Base-by-base conservation (phyloP, 2,888 invertebrate species). In the Volucella zonaria region DNA sequence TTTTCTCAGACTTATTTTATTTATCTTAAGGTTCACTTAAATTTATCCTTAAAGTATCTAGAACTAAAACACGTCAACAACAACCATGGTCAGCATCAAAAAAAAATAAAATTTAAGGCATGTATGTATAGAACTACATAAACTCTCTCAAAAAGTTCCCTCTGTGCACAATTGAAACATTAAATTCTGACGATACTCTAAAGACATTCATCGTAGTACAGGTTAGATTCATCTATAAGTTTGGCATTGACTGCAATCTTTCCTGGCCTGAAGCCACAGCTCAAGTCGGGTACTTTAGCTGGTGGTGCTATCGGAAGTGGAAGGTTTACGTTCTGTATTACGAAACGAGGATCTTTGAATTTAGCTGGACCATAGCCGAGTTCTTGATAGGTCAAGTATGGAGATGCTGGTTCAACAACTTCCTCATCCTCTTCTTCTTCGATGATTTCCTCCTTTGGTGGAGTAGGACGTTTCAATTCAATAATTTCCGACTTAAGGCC, bases 401-500 rank as follows among this genome's bases (percentile, higher is more conserved):
- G 89, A 45, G 88, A 87, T 6, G 87, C 87, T 10, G 82, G 70
- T 9, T 66, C 62, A 11, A 42, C 61, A 3, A 82, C 83, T 4
- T 71, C 75, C 38, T 89, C 89, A 87, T 90, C 89, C 89, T 89
- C 88, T 79, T 88, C 87, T 15, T 87, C 88, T 45, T 88, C 88
- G 9, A 70, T 54, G 10, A 73, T 67, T 15, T 66, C 51, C 18
- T 59, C 73, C 11, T 43, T 51, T 54, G 52, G 73, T 8, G 73
- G 59, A 0, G 23, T 83, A 3, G 51, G 88, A 59, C 87, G 89
- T 87, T 92, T 93, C 23, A 93, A 88, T 82, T 93, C 93, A 49
- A 94, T 92, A 9, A 94, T 90, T 54, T 93, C 92, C 40, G 91
- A 93, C 56, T 93, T 93, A n/a, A 93, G 88, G n/a, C 89, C 90